Base-by-base conservation (phyloP, 2,888 invertebrate species). In the Cantharis lateralis region DNA sequence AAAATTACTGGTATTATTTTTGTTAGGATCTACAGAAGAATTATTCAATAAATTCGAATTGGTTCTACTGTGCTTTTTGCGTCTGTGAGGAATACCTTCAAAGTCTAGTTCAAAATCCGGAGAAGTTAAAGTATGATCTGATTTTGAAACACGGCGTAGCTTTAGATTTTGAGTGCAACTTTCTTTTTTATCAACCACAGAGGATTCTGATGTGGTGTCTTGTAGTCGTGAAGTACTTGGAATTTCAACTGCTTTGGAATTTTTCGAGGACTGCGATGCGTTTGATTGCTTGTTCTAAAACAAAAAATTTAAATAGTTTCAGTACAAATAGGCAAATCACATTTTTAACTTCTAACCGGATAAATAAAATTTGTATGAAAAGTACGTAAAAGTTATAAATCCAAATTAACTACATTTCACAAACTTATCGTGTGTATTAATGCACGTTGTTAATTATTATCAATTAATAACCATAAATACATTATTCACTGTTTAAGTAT, bases 121-220 rank as follows among this genome's bases (percentile, higher is more conserved):
- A n/a, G 48, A 48, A n/a, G 48, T 2, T 48, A 48, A 48, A 48
- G 48, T 48, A 48, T 48, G 48, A 48, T 48, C n/a, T 48, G 48
- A 68, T 20, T 70, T 48, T 11, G 72, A 70, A 15, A 73, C 68
- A 11, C 71, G 69, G 61, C 71, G 75, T n/a, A 66, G 63, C 48
- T 75, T 78, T 26, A 73, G 62, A 70, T 77, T 62, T 26, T 79
- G 79, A 66, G 79, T 77, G 62, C 78, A 77, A 78, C 76, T 77
- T 76, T 61, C 66, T 68, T 71, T 71, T 75, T 80, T 80, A 48
- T 48, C 9, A 48, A n/a, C n/a, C 48, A n/a, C n/a, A n/a, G 48
- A 48, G 7, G 48, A 48, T n/a, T 48, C 48, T 48, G 48, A 48
- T 48, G 48, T 7, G 48, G 48, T n/a, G 48, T 48, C 48, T 48